These are phyloP conservation scores for Mantis religiosa DNA, from an alignment of 2,888 invertebrate genomes.

Conservation along the genomic window DNA sequence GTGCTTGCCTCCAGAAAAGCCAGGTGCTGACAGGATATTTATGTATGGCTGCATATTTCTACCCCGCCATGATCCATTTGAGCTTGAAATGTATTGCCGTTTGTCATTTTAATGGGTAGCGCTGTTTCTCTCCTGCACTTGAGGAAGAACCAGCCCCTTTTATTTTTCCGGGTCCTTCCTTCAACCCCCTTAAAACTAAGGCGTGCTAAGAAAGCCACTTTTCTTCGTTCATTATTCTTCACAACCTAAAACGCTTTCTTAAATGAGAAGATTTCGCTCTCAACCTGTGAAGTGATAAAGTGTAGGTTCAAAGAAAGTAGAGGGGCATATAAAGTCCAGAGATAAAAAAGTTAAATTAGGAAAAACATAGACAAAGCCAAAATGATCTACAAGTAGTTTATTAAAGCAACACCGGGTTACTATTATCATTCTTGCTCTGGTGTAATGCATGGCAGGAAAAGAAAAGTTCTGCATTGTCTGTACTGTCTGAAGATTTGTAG, in stretches of 20 bases:
- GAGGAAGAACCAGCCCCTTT: neutral
- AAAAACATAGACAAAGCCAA: no score
- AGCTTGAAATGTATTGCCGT: slow-evolving; percentile 30
- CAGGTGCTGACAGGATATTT: slow-evolving; percentile 28
- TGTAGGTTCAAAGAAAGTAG: no score
- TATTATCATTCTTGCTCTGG: no score
- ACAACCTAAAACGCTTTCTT: neutral
- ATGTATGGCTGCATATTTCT: slow-evolving; percentile 28
- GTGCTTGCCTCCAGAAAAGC: slow-evolving; percentile 3
- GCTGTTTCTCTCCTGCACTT: neutral
- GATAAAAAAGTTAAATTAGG: no score
- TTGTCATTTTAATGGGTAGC: slow-evolving; percentile 29
- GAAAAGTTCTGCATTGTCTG: no score
- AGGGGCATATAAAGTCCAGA: no score
- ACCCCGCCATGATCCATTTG: slow-evolving; percentile 27
- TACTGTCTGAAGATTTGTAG: no score
- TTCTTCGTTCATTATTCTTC: neutral
- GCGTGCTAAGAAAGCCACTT: neutral
- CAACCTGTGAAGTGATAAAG: no score
- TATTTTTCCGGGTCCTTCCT: neutral
- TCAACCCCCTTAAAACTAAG: neutral
- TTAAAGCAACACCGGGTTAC: no score
- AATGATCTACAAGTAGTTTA: no score
- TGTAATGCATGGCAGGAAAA: no score
- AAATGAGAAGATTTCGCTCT: neutral